phyloP scores from a whole-genome alignment of 2,888 invertebrate species.

The Periphyllus acericola region DNA sequence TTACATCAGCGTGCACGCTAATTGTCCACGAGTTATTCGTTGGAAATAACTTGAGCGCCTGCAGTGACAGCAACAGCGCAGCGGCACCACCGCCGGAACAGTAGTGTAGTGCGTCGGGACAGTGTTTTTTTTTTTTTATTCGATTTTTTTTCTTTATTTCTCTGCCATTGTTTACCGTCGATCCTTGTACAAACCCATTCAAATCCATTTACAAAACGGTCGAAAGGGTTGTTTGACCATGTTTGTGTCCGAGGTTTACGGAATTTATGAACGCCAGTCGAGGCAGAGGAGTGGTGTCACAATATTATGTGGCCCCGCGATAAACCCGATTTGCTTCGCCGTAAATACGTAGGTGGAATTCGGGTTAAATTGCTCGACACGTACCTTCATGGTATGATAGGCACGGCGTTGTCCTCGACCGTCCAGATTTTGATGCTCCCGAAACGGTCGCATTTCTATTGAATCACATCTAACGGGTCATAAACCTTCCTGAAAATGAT shows the following conservation, averaged over 20 bases:
- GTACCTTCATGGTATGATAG: background rate
- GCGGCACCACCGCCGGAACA: background rate
- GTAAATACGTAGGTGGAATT: slow-evolving; percentile 15
- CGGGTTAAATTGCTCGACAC: slow-evolving; percentile 2
- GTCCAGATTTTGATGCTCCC: background rate
- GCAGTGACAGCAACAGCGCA: no score
- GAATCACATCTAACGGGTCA: no score
- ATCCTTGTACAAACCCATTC: background rate
- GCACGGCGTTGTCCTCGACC: background rate
- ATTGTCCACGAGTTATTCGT: background rate
- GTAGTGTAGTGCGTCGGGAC: background rate
- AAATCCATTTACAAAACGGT: slow-evolving; percentile 13
- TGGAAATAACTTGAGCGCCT: background rate
- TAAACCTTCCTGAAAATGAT: no score
- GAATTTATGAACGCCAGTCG: background rate
- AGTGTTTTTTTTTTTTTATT: no score
- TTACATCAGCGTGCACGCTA: background rate
- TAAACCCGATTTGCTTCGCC: background rate
- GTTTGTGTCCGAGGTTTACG: background rate
- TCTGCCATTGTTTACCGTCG: background rate
- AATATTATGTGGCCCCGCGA: slow-evolving; percentile 8
- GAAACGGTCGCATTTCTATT: background rate
- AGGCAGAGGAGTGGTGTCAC: background rate
- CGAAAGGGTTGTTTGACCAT: slow-evolving; percentile 31
- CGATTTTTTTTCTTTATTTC: background rate